Conservation (phyloP, 2,797 vertebrate genomes). For the Dallia pectoralis region DNA sequence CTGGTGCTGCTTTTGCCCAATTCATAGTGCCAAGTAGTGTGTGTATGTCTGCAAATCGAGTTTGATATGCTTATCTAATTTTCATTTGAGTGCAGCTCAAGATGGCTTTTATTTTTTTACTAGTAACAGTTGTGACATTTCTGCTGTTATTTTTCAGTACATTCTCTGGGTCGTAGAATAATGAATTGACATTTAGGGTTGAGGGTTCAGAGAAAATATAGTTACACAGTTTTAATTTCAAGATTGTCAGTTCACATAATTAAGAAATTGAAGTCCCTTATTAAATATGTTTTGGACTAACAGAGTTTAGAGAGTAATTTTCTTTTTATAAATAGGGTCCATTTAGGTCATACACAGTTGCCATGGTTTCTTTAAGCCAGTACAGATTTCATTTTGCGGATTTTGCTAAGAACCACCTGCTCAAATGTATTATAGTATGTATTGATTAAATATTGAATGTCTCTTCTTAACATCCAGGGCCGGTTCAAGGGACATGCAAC, state of each 20-base stretch:
- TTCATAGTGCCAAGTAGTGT: too few species aligned
- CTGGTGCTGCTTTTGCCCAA: too few species aligned
- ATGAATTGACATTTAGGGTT: too few species aligned
- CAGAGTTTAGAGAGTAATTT: slow-evolving; percentile 5
- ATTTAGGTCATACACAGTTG: slow-evolving; percentile 22
- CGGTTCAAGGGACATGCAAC: too few species aligned
- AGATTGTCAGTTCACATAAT: not conserved
- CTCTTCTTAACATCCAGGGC: too few species aligned
- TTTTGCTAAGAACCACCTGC: not conserved
- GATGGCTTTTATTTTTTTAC: too few species aligned
- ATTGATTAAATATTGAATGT: not conserved
- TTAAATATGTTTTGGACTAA: slow-evolving; percentile 30
- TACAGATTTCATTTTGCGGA: not conserved
- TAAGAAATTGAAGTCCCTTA: not conserved
- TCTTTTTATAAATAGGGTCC: not conserved
- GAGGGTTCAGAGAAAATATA: too few species aligned
- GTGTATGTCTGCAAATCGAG: too few species aligned
- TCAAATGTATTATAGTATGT: too few species aligned
- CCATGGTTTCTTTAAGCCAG: slow-evolving; percentile 26
- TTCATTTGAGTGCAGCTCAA: not conserved
- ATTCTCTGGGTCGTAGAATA: too few species aligned
- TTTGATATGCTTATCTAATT: slow-evolving; percentile 52
- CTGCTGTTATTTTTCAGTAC: too few species aligned
- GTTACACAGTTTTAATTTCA: not conserved
- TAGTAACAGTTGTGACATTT: too few species aligned